Conservation (phyloP, 2,113 vertebrate species). For the Brienomyrus brachyistius region DNA sequence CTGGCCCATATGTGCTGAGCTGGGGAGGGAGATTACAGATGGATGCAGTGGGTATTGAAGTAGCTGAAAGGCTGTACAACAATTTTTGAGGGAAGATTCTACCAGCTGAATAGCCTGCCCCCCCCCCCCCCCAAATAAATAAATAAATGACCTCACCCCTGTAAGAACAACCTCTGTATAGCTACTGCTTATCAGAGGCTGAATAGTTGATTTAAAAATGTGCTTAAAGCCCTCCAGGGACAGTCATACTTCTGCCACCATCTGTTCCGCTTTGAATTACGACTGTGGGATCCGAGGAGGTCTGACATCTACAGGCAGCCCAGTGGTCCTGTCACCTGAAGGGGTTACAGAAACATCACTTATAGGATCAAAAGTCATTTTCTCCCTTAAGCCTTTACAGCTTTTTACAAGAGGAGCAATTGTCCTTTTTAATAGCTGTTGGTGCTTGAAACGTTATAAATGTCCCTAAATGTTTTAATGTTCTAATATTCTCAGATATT, state of each 20-base stretch:
- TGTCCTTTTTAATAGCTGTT: not conserved
- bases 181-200: slow-evolving; percentile 13
- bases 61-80: not conserved
- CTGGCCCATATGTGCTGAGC: not conserved
- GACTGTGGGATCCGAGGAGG: not conserved
- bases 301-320: not conserved
- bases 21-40: not conserved
- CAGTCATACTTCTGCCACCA: not conserved
- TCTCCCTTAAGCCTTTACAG: not conserved
- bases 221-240: not conserved
- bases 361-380: not conserved
- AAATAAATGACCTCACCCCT: not conserved
- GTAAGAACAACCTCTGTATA: slow-evolving; percentile 9
- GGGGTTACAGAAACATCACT: not conserved
- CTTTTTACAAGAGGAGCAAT: not conserved
- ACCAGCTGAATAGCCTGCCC: not conserved
- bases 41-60: not conserved
- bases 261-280: not conserved
- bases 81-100: not conserved
- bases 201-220: not conserved
- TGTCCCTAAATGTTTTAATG: not conserved
- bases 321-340: not conserved
- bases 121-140: not conserved
- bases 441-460: not conserved
- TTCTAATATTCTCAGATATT: not conserved